Evolutionary conservation across 23 tunicate genomes (phyloP).

Genomic region (Clavelina lepadiformis): DNA sequence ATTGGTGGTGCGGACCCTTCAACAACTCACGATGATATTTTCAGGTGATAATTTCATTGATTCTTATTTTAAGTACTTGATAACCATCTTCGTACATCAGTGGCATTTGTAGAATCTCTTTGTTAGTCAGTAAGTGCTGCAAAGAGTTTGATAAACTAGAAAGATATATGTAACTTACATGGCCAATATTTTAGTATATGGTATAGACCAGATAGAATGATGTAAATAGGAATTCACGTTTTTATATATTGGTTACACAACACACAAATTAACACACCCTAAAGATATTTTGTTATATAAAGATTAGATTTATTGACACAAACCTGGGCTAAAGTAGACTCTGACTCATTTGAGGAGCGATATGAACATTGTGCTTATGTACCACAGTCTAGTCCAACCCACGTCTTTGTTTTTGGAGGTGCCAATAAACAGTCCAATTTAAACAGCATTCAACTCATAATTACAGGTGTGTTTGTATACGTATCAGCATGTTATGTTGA

Average conservation of each 20-base stretch:
- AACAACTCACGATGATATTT: slow-evolving; percentile 48
- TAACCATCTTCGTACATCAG: too few species aligned
- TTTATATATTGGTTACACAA: too few species aligned
- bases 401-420: slow-evolving; percentile 76
- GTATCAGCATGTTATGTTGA: too few species aligned
- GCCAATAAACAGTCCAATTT: slow-evolving; percentile 57
- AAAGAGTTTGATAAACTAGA: too few species aligned
- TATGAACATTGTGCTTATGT: slow-evolving; percentile 77
- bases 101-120: too few species aligned
- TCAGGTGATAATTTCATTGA: slow-evolving; percentile 26
- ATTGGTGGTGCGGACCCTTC: slow-evolving; percentile 91
- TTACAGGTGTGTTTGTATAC: slow-evolving; percentile 37
- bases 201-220: too few species aligned
- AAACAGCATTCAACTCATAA: slow-evolving; percentile 37
- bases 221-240: too few species aligned
- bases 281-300: not conserved
- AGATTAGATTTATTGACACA: slow-evolving; percentile 12
- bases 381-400: slow-evolving; percentile 13
- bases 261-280: not conserved
- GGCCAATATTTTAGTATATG: too few species aligned
- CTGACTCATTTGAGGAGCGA: slow-evolving; percentile 25
- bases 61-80: not conserved
- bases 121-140: too few species aligned
- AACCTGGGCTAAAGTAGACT: slow-evolving; percentile 21
- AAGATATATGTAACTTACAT: too few species aligned